phyloP scores from a whole-genome alignment of 2,113 vertebrate genomes.

The Hippoglossus stenolepis region DNA sequence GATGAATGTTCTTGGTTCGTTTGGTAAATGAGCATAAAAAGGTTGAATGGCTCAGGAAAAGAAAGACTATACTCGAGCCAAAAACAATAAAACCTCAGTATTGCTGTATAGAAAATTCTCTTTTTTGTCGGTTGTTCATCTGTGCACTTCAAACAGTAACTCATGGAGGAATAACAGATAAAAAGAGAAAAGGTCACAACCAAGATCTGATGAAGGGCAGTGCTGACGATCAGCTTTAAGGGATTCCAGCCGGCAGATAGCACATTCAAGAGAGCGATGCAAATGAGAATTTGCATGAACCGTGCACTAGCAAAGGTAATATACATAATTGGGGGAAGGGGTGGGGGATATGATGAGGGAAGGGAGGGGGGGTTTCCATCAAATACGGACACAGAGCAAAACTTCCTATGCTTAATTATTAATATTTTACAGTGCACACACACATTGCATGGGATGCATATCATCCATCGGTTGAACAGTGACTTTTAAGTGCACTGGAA shows the following conservation, averaged over 20 bases:
- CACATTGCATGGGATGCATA: constrained; percentile 65
- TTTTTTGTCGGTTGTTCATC: constrained; percentile 39
- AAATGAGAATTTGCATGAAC: constrained; percentile 79
- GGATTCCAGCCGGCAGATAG: constrained; percentile 62
- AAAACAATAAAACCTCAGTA: constrained; percentile 20
- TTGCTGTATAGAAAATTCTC: neutral
- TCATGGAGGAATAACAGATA: constrained; percentile 37
- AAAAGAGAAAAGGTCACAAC: constrained; percentile 62
- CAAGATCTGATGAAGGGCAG: constrained; percentile 72
- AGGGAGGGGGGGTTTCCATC: constrained; percentile 44
- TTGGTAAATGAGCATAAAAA: constrained; percentile 14
- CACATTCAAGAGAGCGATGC: constrained; percentile 66
- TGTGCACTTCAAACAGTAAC: constrained; percentile 30
- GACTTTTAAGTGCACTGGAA: constrained; percentile 72
- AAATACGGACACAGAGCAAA: constrained; percentile 76
- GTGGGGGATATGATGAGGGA: neutral
- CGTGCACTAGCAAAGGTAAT: constrained; percentile 73
- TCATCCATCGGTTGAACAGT: constrained; percentile 72
- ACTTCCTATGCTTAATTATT: constrained; percentile 76
- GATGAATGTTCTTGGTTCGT: neutral
- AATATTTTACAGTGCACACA: constrained; percentile 68
- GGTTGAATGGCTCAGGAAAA: neutral
- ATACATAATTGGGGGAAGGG: constrained; percentile 77
- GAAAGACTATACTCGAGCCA: neutral
- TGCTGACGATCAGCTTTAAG: constrained; percentile 53